Evolutionary conservation across 2,888 invertebrate species (phyloP), one percentile per base, ranked within the genome.

Genomic region (Athalia circularis): DNA sequence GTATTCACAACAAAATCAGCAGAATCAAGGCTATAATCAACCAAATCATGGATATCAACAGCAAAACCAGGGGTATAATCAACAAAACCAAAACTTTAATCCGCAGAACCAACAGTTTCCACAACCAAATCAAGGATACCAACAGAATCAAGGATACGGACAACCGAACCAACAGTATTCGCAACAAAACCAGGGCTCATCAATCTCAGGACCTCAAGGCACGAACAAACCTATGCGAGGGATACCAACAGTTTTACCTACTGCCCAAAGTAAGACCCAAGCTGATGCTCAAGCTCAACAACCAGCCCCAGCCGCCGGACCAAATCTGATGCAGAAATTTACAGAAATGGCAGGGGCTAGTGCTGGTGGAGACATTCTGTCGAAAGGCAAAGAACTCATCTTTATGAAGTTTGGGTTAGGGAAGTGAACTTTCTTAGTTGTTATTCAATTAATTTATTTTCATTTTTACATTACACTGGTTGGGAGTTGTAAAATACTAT

Each of bases 351-450:
- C 96, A 79, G 91, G 90, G 45, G 91, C 91, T 62, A 95, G 95
- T 81, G 96, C 96, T 85, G 97, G 97, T 82, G 96, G 96, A 86
- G 97, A 97, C 90, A 96, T 97, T 85, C 93, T 97, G 86, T 96
- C 97, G 88, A 97, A 97, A 91, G 97, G 97, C 88, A 97, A 97
- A 92, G 97, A 97, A 92, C 94, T 97, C 84, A 96, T 97, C 90
- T 97, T 97, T 91, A 97, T 97, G 95, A 96, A 96, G 92, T 97
- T 97, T 91, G 97, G 97, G 84, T 93, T 97, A 86, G 96, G 96
- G 88, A 91, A 91, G 88, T 91, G 90, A 90, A 84, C 81, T 79
- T 47, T 67, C 15, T 61, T 48, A n/a, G 77, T 77, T 77, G 59
- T 67, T 70, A 77, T 77, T 62, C 9, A 9, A 50, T 75, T 75